These are phyloP conservation scores for Sialia sialis DNA, from an alignment of 2,113 vertebrate genomes.

Conservation along the genomic window DNA sequence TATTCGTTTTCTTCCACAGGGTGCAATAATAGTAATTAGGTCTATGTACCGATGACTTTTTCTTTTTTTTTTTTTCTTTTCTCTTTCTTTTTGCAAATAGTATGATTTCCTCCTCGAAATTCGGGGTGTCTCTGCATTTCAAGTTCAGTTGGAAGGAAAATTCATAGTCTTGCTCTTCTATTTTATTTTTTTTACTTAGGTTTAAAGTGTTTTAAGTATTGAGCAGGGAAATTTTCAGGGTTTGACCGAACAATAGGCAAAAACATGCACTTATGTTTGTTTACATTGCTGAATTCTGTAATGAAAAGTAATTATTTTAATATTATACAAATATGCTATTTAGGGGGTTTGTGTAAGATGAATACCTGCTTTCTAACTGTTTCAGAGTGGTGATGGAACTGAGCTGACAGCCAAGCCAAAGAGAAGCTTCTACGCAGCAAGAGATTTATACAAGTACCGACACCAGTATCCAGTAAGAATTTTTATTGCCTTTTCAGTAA, in stretches of 20 bases:
- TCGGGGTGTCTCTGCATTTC: background rate
- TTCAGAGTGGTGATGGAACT: conserved; percentile 77
- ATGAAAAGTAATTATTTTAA: background rate
- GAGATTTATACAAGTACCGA: conserved; percentile 96
- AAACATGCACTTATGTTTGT: background rate
- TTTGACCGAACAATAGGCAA: background rate
- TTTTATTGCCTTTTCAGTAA: background rate
- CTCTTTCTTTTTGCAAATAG: background rate
- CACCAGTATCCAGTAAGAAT: conserved; percentile 94
- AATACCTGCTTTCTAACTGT: conserved; percentile 24
- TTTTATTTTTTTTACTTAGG: background rate
- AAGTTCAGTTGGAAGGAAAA: background rate
- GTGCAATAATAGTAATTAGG: background rate
- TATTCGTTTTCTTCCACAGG: background rate
- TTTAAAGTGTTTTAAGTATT: background rate
- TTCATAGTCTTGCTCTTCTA: background rate
- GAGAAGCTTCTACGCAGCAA: conserved; percentile 96
- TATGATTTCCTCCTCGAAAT: background rate
- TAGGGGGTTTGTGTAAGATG: background rate
- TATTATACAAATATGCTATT: background rate
- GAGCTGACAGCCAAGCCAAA: conserved; percentile 87
- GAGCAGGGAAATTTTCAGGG: background rate
- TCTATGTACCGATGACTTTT: background rate
- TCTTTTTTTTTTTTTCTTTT: background rate
- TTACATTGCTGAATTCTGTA: background rate